phyloP scores from a whole-genome alignment of 1,140 invertebrate species.

The Trachelipus rathkii region DNA sequence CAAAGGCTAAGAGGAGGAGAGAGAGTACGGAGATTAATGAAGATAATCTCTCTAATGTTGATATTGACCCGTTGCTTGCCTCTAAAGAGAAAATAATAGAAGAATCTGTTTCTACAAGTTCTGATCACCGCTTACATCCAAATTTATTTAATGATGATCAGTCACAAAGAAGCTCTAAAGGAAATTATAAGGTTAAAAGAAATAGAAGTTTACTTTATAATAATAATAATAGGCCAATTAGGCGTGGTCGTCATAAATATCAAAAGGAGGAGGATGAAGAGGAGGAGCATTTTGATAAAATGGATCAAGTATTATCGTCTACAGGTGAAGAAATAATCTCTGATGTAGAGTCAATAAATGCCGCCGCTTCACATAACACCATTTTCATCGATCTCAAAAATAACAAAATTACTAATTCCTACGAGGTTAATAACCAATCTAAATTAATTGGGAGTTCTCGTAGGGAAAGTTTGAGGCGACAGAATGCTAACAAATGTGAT shows the following conservation, averaged over 20 bases:
- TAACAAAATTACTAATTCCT: constrained; percentile 13
- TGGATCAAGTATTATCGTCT: neutral
- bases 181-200: constrained; percentile 21
- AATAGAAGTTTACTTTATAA: neutral
- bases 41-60: constrained; percentile 37
- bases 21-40: constrained; percentile 40
- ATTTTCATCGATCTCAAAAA: neutral
- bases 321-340: constrained; percentile 1
- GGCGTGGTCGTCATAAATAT: neutral
- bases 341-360: constrained; percentile 21
- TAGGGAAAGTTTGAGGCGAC: constrained; percentile 35
- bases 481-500: constrained; percentile 42
- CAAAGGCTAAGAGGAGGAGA: constrained; percentile 44
- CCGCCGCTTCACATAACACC: neutral
- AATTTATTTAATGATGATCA: constrained; percentile 31
- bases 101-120: constrained; percentile 23
- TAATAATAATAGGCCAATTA: neutral
- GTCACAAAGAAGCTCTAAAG: constrained; percentile 21
- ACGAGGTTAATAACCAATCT: constrained; percentile 24
- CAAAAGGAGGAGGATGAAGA: neutral
- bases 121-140: constrained; percentile 22
- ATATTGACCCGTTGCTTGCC: constrained; percentile 22
- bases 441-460: constrained; percentile 27
- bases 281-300: neutral
- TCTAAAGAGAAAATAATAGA: constrained; percentile 6